phyloP scores from a whole-genome alignment of 2,888 invertebrate species.

The Drosophila quinaria region DNA sequence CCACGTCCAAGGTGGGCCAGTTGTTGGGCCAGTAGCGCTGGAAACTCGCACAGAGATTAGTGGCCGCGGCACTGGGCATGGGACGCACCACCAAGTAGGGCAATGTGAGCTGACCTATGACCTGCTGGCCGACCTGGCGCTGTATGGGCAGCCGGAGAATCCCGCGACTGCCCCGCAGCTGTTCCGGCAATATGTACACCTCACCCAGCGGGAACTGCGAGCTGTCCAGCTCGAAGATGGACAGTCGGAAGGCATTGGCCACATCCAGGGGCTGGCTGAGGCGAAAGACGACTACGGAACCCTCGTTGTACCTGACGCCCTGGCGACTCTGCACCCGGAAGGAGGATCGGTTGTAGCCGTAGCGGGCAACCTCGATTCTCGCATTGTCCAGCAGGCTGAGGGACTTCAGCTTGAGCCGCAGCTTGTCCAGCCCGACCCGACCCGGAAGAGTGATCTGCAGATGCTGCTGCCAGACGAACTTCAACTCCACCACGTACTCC shows the following conservation, averaged over 20 bases:
- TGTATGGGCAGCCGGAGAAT: constrained; percentile 89
- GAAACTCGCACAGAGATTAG: constrained; percentile 92
- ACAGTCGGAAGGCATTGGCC: constrained; percentile 64
- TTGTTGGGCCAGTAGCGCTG: constrained; percentile 94
- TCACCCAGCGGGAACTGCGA: constrained; percentile 88
- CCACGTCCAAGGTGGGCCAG: constrained; percentile 96
- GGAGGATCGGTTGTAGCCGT: constrained; percentile 66
- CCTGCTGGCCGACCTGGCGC: constrained; percentile 89
- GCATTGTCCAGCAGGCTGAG: constrained; percentile 56
- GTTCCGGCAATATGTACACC: constrained; percentile 93
- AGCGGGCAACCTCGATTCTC: constrained; percentile 72
- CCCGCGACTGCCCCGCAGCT: constrained; percentile 91
- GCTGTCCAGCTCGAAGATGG: constrained; percentile 50
- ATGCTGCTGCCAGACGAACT: constrained; percentile 91
- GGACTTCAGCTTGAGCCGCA: constrained; percentile 36
- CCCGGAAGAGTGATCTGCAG: constrained; percentile 87
- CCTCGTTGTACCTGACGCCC: constrained; percentile 68
- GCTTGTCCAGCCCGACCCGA: constrained; percentile 7
- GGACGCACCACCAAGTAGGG: constrained; percentile 87
- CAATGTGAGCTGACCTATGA: constrained; percentile 90
- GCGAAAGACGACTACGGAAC: constrained; percentile 73
- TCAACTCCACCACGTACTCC: constrained; percentile 91
- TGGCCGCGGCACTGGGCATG: constrained; percentile 84
- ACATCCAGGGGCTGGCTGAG: constrained; percentile 65
- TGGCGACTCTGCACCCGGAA: constrained; percentile 56